Evolutionary conservation across 2,113 vertebrate species (phyloP).

Genomic region (Cyprinodon tularosa): DNA sequence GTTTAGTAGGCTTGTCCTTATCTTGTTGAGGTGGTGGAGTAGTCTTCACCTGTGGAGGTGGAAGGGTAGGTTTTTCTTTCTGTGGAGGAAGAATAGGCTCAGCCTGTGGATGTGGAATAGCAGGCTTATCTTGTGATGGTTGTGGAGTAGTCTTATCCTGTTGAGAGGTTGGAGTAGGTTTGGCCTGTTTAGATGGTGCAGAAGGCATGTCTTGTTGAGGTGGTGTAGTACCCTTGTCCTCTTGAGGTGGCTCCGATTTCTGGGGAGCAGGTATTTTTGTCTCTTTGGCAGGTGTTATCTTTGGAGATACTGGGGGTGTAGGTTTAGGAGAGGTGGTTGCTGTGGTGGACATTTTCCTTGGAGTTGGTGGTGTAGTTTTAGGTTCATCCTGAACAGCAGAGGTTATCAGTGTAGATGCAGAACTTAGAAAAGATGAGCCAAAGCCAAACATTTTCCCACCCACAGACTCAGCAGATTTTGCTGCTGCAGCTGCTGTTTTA

Average conservation of each 20-base stretch:
- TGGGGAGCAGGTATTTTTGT: slow-evolving; percentile 29
- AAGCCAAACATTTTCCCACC: slow-evolving; percentile 80
- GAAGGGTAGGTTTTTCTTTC: too few species aligned
- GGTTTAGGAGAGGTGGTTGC: slow-evolving; percentile 35
- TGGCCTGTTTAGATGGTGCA: too few species aligned
- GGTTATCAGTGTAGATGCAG: slow-evolving; percentile 77
- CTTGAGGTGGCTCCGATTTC: slow-evolving; percentile 43
- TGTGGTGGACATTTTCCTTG: slow-evolving; percentile 58
- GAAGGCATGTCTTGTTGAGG: background rate
- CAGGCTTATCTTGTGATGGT: too few species aligned
- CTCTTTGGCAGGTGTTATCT: slow-evolving; percentile 43
- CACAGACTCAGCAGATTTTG: slow-evolving; percentile 72
- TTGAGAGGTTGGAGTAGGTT: too few species aligned
- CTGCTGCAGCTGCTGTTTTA: slow-evolving; percentile 69
- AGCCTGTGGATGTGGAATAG: too few species aligned
- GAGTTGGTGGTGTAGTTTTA: slow-evolving; percentile 69
- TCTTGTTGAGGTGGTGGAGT: too few species aligned
- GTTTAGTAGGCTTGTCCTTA: too few species aligned
- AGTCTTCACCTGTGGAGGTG: too few species aligned
- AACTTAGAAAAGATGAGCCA: slow-evolving; percentile 75
- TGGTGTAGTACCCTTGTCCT: slow-evolving; percentile 65
- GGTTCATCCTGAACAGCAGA: slow-evolving; percentile 76
- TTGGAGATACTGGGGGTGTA: slow-evolving; percentile 69
- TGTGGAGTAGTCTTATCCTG: too few species aligned
- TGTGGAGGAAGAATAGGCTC: too few species aligned